Conservation (phyloP, 2,797 vertebrate species). For the Syndactyla subalaris region DNA sequence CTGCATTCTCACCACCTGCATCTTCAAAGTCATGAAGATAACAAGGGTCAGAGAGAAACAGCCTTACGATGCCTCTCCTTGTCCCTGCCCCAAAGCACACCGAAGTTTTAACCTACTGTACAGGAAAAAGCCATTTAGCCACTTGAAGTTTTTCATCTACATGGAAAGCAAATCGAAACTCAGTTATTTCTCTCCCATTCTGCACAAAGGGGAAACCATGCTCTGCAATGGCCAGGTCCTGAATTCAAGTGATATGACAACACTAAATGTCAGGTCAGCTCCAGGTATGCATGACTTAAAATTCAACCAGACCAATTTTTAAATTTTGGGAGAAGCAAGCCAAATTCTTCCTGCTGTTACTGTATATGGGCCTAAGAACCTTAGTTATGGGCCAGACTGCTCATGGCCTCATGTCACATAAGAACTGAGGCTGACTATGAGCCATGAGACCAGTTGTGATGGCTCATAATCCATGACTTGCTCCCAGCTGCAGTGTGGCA, state of each 20-base stretch:
- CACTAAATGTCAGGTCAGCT: background rate
- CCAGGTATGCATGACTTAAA: rapidly evolving
- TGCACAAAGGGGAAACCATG: background rate
- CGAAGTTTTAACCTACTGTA: background rate
- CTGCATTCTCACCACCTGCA: background rate
- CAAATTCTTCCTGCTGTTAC: background rate
- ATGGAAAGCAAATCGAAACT: background rate
- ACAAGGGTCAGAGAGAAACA: background rate
- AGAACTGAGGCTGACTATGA: background rate
- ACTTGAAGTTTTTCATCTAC: background rate
- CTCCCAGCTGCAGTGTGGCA: background rate
- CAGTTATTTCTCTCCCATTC: background rate
- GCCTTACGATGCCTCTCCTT: background rate
- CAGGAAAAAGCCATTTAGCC: background rate
- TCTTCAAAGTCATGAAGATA: background rate
- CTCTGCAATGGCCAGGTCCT: background rate
- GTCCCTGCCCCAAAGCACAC: background rate
- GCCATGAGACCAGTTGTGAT: background rate
- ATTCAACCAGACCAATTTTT: background rate
- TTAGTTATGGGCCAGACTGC: background rate
- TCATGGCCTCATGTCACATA: background rate
- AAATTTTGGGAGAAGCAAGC: background rate
- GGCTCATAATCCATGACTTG: background rate
- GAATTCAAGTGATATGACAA: background rate
- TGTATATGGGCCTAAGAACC: background rate